Evolutionary conservation across 2,113 vertebrate species (phyloP), one percentile per base, ranked within the genome.

Genomic region (Nannobrachium achirus): DNA sequence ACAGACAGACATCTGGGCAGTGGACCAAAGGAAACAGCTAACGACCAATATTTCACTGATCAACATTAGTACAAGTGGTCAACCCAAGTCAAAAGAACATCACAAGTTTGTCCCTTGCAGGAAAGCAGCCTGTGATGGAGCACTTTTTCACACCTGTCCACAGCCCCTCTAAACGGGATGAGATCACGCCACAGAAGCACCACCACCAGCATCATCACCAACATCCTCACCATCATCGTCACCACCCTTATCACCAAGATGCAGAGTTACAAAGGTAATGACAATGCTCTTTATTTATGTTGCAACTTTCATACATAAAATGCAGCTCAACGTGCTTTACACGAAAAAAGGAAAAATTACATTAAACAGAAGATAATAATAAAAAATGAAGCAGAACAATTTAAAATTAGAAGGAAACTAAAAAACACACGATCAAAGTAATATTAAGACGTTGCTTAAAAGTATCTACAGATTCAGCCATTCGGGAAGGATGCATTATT

Each of bases 121-220:
- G 50, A 7, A 88, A 81, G 13, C 1, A 74, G 52, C 71, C 87
- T 19, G 73, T 85, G 18, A 86, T 92, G 89, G 92, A 93, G 63
- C 94, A 88, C 52, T 92, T 83, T 69, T 94, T 94, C 48, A 93
- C 86, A 14, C 92, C 92, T 0, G 80, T 94, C 56, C 81, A 79
- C 16, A 76, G 59, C 25, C 77, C 84, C 25, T 77, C 82, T 33
- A 25, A 53, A 1, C 56, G 57, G 10, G 89, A 88, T 3, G 85
- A 89, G 45, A 57, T 61, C n/a, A 86, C 87, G 66, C 59, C 39
- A 0, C 63, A 58, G 56, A 86, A 72, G 58, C 81, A 84, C n/a
- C 78, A 75, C 41, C 76, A 66, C 15, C 81, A 69, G 7, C 55
- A 8, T 41, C 16, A 11, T 8, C 38, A 66, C 55, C 59, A 74